These are phyloP conservation scores for Merops nubicus DNA, from an alignment of 2,113 vertebrate species.

Conservation along the genomic window DNA sequence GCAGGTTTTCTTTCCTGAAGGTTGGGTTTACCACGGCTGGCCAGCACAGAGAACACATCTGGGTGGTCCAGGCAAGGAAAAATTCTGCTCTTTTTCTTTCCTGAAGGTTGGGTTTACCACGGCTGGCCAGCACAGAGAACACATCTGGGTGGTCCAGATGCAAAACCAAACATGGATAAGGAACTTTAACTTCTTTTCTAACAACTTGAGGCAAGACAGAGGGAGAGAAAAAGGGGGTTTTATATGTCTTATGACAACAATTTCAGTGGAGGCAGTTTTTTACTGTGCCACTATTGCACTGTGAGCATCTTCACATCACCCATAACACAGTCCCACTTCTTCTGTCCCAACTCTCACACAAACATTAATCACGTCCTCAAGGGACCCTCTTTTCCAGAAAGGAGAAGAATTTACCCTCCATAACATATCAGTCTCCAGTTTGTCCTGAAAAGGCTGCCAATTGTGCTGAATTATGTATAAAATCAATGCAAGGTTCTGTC, in stretches of 20 bases:
- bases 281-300: background rate
- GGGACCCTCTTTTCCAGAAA: constrained; percentile 57
- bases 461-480: constrained; percentile 65
- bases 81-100: too few species aligned
- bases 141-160: background rate
- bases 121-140: background rate
- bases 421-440: constrained; percentile 52
- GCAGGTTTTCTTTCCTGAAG: background rate
- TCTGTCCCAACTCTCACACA: background rate
- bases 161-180: background rate
- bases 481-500: constrained; percentile 30
- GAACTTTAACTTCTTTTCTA: background rate
- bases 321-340: background rate
- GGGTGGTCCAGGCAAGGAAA: too few species aligned
- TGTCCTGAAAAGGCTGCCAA: constrained; percentile 46
- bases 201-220: background rate
- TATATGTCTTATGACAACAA: background rate
- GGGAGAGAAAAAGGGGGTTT: background rate
- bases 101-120: background rate
- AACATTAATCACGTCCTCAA: constrained; percentile 27
- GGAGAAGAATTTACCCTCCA: constrained; percentile 58
- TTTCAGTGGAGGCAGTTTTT: background rate
- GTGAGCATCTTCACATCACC: background rate
- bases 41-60: background rate
- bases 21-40: background rate